A percentile compares a stretch with the other conserved stretches of the same genome.
phyloP scores from a whole-genome alignment of 2,888 invertebrate genomes.

The Tipula lateralis region DNA sequence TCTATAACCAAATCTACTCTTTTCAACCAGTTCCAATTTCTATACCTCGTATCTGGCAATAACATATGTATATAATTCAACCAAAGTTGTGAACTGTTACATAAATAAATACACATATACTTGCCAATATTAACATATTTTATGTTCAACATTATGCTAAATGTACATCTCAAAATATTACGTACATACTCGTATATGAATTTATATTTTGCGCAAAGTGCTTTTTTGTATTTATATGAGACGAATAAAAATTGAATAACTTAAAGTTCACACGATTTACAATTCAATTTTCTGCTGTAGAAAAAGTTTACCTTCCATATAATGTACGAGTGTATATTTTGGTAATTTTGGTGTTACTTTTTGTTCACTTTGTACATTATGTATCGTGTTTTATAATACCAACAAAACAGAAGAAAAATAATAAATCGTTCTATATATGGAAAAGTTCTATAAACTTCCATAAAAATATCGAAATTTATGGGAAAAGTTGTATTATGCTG shows the following conservation, averaged over 20 bases:
- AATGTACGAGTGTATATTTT: not conserved
- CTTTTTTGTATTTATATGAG: not conserved
- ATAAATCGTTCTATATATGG: not conserved
- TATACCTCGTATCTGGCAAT: no score
- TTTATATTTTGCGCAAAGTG: not conserved
- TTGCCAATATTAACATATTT: not conserved
- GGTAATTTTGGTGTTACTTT: not conserved
- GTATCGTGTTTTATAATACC: not conserved
- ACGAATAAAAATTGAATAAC: not conserved
- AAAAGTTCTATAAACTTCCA: not conserved
- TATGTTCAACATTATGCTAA: not conserved
- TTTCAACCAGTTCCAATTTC: no score
- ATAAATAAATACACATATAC: no score
- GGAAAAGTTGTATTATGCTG: not conserved
- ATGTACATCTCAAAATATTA: no score
- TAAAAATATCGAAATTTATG: not conserved
- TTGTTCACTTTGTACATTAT: not conserved
- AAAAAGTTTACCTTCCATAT: not conserved
- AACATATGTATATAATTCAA: no score
- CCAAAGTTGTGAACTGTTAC: no score
- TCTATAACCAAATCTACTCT: no score
- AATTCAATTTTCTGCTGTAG: not conserved
- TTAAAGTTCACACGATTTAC: not conserved
- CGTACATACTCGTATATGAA: not conserved
- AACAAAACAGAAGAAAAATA: not conserved